A percentile compares a stretch with the other conserved stretches of the same genome.
Evolutionary conservation across 2,888 invertebrate genomes (phyloP).

Genomic region (Lasioglossum leucozonium): DNA sequence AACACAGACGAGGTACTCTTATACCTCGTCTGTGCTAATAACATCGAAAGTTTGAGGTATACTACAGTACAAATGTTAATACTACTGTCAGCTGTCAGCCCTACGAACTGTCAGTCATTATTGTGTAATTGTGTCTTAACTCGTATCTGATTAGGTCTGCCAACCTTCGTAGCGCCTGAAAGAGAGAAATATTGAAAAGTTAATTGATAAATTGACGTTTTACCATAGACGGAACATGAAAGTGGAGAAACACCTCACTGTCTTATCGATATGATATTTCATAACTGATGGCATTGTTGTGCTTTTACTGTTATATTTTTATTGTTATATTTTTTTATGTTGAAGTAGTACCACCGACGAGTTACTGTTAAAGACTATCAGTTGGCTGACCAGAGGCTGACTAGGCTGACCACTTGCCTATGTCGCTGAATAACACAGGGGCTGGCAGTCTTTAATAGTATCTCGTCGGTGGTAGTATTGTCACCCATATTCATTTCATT

Average conservation of each 20-base stretch:
- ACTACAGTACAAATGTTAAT: constrained; percentile 17
- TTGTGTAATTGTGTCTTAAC: constrained; percentile 79
- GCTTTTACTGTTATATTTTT: too few species aligned
- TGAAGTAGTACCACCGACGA: too few species aligned
- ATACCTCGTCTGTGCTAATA: too few species aligned
- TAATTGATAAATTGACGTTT: background rate
- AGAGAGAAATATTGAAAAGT: constrained; percentile 12
- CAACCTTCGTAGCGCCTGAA: constrained; percentile 86
- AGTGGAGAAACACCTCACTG: background rate
- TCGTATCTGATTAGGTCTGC: constrained; percentile 88
- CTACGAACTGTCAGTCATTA: constrained; percentile 73
- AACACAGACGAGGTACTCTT: too few species aligned
- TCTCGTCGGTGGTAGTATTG: too few species aligned
- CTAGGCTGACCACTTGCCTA: too few species aligned
- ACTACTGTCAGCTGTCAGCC: constrained; percentile 22
- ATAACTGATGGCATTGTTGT: background rate
- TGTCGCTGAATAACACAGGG: too few species aligned
- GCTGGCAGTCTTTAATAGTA: too few species aligned
- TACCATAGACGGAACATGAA: background rate
- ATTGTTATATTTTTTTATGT: too few species aligned
- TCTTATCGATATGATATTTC: background rate
- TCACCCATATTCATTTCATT: too few species aligned
- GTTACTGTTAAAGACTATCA: too few species aligned
- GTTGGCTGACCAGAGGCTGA: too few species aligned
- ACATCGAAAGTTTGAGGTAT: background rate